These are phyloP conservation scores for Celastrina argiolus DNA, from an alignment of 2,888 invertebrate species.

Conservation along the genomic window DNA sequence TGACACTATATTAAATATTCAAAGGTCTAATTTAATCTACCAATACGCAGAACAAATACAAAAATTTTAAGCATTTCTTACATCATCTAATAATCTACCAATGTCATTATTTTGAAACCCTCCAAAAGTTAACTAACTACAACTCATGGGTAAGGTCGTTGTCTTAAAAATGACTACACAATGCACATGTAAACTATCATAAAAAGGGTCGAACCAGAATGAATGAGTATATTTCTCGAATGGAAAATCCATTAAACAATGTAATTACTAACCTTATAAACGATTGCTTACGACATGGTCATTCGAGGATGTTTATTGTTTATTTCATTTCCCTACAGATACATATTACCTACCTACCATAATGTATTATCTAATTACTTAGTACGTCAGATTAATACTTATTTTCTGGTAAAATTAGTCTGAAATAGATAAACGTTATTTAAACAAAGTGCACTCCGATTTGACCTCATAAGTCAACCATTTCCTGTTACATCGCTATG, in stretches of 20 bases:
- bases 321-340: background rate
- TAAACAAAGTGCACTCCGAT: background rate
- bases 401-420: background rate
- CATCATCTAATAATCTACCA: too few species aligned
- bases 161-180: slow-evolving; percentile 24
- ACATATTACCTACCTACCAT: background rate
- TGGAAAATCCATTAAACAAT: slow-evolving; percentile 5
- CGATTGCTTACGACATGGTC: slow-evolving; percentile 9
- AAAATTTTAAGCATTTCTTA: background rate
- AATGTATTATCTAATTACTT: background rate
- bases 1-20: background rate
- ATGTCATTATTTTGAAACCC: background rate
- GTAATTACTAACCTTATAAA: slow-evolving; percentile 11
- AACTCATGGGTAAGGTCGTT: background rate
- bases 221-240: background rate
- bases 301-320: slow-evolving; percentile 10
- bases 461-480: background rate
- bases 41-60: background rate
- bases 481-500: background rate
- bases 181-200: slow-evolving; percentile 29
- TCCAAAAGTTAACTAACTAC: slow-evolving; percentile 3
- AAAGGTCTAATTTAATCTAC: background rate
- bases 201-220: slow-evolving; percentile 26
- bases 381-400: background rate
- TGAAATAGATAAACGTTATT: too few species aligned